Evolutionary conservation across 2,888 invertebrate genomes (phyloP).

Genomic region (Xylota segnis): DNA sequence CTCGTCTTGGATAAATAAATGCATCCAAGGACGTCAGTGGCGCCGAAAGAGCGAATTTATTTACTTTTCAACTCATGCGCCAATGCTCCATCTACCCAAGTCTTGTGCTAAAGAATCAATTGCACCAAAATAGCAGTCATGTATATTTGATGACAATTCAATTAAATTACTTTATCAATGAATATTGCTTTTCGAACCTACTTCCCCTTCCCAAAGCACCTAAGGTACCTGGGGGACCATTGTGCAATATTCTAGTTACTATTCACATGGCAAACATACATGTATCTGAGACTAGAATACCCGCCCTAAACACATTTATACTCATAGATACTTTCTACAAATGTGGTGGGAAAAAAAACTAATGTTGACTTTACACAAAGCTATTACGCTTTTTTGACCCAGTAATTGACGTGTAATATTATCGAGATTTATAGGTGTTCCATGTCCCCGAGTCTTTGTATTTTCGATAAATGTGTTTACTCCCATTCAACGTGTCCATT

Average conservation of each 20-base stretch:
- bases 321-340: neutral
- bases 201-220: neutral
- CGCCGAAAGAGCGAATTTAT: neutral
- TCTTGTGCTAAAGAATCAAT: neutral
- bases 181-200: neutral
- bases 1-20: too few relatives aligned
- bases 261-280: neutral
- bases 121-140: neutral
- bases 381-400: conserved; percentile 3
- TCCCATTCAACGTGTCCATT: conserved; percentile 7
- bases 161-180: neutral
- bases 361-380: neutral
- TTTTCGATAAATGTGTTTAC: conserved; percentile 48
- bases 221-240: neutral
- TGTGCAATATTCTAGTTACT: neutral
- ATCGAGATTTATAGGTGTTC: conserved; percentile 7
- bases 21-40: neutral
- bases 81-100: neutral
- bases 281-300: neutral
- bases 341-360: neutral
- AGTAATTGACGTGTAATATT: conserved; percentile 17
- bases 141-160: neutral
- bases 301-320: too few relatives aligned
- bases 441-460: neutral
- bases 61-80: neutral